A percentile compares a stretch with the other conserved stretches of the same genome.
Evolutionary conservation across 2,888 invertebrate genomes (phyloP).

Genomic region (Torymus aiolomorphi): DNA sequence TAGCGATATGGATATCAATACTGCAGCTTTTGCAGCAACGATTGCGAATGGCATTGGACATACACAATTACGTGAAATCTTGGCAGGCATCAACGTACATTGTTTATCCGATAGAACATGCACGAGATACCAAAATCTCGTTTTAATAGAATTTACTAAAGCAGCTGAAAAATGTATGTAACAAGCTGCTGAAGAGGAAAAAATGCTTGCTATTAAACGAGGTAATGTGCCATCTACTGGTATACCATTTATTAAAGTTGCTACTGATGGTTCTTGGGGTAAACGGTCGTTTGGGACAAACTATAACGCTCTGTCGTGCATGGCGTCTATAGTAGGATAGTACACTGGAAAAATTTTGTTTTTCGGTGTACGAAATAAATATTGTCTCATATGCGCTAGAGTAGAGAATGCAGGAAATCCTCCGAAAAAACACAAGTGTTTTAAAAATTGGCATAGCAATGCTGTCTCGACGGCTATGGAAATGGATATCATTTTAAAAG

Average conservation of each 20-base stretch:
- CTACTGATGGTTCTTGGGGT: constrained; percentile 54
- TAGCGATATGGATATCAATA: too few species aligned
- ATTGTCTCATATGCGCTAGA: constrained; percentile 61
- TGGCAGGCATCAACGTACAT: too few species aligned
- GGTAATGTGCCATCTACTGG: constrained; percentile 11
- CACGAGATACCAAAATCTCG: too few species aligned
- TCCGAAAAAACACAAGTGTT: constrained; percentile 60
- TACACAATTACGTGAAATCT: too few species aligned
- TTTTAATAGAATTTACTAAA: too few species aligned
- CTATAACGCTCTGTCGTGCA: constrained; percentile 50
- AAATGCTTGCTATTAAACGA: constrained; percentile 44
- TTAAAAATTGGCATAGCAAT: constrained; percentile 62
- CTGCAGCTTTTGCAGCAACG: too few species aligned
- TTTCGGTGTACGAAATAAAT: constrained; percentile 63
- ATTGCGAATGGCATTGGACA: too few species aligned
- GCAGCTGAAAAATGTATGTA: too few species aligned
- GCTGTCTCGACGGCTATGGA: constrained; percentile 64
- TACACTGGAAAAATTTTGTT: constrained; percentile 61
- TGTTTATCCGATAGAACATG: too few species aligned
- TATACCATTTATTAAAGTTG: constrained; percentile 52
- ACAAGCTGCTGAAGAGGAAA: constrained; percentile 38
- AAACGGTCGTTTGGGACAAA: constrained; percentile 54
- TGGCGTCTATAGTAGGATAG: constrained; percentile 47
- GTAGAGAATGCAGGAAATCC: constrained; percentile 43
- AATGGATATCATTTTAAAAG: constrained; percentile 55